A percentile compares a stretch with the other conserved stretches of the same genome.
Conservation (phyloP, 2,113 vertebrate genomes). For the Callocephalon fimbriatum region DNA sequence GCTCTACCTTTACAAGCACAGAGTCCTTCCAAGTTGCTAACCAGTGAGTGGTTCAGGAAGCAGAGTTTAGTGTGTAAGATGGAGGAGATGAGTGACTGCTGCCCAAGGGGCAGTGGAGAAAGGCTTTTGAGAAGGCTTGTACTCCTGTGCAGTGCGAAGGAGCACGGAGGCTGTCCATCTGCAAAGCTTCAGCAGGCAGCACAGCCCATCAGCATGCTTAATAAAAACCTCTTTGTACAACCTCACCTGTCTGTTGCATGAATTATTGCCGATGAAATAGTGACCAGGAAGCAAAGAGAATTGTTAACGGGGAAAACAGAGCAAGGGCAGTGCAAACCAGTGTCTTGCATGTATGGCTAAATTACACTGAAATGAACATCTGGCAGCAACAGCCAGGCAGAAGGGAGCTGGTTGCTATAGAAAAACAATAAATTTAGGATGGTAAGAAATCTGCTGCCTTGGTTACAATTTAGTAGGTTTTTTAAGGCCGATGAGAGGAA, state of each 20-base stretch:
- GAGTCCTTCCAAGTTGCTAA: accelerated
- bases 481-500: conserved; percentile 25
- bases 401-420: conserved; percentile 15
- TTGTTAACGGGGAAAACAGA: conserved; percentile 35
- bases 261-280: conserved; percentile 4
- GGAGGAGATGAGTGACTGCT: neutral
- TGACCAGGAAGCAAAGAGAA: conserved; percentile 18
- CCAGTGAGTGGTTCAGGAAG: neutral
- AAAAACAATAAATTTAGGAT: neutral
- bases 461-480: conserved; percentile 22
- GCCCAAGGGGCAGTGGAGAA: neutral
- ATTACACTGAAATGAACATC: conserved; percentile 55
- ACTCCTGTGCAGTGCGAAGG: neutral
- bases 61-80: neutral
- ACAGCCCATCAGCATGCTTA: neutral
- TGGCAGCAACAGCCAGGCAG: conserved; percentile 16
- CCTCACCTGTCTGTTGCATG: neutral
- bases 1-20: neutral
- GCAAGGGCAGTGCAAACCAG: neutral
- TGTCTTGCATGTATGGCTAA: neutral
- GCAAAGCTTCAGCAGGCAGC: conserved; percentile 11
- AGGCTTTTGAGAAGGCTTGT: neutral
- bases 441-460: conserved; percentile 12
- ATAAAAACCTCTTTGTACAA: conserved; percentile 39
- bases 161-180: neutral